Conservation (phyloP, 1,140 invertebrate genomes). For the Trachymyrmex septentrionalis region DNA sequence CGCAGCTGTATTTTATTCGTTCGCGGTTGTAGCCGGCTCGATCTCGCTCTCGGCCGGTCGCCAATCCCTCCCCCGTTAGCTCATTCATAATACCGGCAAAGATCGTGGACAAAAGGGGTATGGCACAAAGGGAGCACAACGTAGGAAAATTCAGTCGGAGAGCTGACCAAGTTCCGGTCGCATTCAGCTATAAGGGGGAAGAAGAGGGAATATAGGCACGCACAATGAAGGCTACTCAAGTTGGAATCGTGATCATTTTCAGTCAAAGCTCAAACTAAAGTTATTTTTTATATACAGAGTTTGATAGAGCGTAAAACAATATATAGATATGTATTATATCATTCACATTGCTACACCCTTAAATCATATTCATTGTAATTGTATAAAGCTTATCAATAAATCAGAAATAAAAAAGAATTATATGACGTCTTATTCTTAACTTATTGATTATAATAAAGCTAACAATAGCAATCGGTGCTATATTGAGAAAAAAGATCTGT, state of each 20-base stretch:
- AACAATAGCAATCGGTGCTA: background rate
- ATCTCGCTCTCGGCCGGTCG: conserved; percentile 27
- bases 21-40: conserved; percentile 53
- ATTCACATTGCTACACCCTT: background rate
- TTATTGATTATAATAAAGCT: background rate
- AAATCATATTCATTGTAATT: background rate
- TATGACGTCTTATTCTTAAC: background rate
- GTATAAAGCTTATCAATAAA: background rate
- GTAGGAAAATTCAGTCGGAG: conserved; percentile 72
- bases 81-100: conserved; percentile 72
- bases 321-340: background rate
- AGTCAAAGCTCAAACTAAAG: background rate
- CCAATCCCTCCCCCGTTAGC: background rate
- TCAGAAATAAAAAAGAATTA: background rate
- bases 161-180: conserved; percentile 73
- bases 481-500: no score
- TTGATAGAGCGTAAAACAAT: background rate
- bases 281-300: background rate
- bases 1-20: conserved; percentile 75
- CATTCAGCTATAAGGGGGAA: conserved; percentile 21
- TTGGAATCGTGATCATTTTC: background rate
- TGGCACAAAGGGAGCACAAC: conserved; percentile 54
- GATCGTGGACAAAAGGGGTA: conserved; percentile 73
- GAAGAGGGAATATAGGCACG: conserved; percentile 1
- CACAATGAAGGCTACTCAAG: conserved; percentile 32